Evolutionary conservation across 2,888 invertebrate species (phyloP), one percentile per base, ranked within the genome.

Genomic region (Balanococcus diminutus): DNA sequence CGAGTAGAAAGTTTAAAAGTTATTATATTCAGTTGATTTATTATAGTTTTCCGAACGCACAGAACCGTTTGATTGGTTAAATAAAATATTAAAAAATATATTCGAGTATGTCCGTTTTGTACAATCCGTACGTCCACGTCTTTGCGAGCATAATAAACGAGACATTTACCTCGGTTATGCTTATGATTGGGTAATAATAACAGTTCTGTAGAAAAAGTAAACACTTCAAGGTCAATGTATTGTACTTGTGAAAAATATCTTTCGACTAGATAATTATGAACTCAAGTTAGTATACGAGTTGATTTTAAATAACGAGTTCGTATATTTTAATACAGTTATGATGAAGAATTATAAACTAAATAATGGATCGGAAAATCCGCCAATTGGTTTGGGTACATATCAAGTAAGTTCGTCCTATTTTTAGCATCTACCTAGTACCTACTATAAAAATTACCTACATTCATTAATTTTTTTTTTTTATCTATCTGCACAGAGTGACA

Each of bases 21-120:
- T 79, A 79, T 79, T 79, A 79, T 79, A 79, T 79, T 79, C 32
- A 16, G 75, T 79, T 79, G 75, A 79, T 79, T 79, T 79, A 79
- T 79, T 36, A n/a, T n/a, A 22, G 32, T 25, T 36, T 36, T 79
- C 9, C 75, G 75, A 2, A 28, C 8, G 75, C 36, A 11, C 1
- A 79, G 36, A 79, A 79, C 19, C 75, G 75, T 79, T 36, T 36
- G 36, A 79, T 79, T 79, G 75, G 75, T 79, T 79, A 36, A 79
- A 79, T 79, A 79, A 79, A 79, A 79, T 79, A 36, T 79, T 36
- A 67, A 67, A 67, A 67, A 22, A 56, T 4, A 51, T 14, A 1
- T 51, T 51, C 14, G 11, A 0, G 19, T 56, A 61, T 61, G 25
- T 61, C 61, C 61, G 61, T 61, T 61, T 61, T 22, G 61, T 25